A percentile compares a stretch with the other conserved stretches of the same genome.
Conservation (phyloP, 2,113 vertebrate species). For the Melanocharis versteri region DNA sequence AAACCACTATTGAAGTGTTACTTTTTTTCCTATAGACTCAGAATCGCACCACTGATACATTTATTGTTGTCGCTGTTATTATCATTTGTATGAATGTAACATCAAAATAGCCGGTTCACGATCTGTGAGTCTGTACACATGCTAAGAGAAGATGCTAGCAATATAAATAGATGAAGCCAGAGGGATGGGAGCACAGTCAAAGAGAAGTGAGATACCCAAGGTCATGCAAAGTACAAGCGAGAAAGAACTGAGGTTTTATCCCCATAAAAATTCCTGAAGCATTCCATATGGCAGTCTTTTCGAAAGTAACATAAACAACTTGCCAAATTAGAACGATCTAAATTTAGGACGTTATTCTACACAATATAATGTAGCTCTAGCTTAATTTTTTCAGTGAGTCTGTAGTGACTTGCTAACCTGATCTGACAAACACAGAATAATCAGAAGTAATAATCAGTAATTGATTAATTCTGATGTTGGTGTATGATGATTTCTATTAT, state of each 20-base stretch:
- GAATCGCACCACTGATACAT: neutral
- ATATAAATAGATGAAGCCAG: neutral
- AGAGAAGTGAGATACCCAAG: neutral
- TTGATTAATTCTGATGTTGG: conserved; percentile 22
- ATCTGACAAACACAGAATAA: conserved; percentile 35
- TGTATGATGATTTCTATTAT: neutral
- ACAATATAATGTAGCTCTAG: neutral
- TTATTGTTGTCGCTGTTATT: neutral
- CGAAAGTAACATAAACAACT: conserved; percentile 5
- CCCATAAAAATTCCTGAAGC: neutral
- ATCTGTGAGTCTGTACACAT: neutral
- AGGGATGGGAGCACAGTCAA: neutral
- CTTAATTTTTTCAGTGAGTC: neutral
- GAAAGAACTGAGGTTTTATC: neutral
- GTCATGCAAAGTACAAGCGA: neutral
- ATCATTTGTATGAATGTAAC: neutral
- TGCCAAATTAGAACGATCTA: neutral
- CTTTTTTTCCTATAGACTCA: neutral
- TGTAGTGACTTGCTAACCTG: neutral
- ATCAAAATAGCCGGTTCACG: neutral
- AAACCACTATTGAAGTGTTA: neutral
- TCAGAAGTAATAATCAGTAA: conserved; percentile 21
- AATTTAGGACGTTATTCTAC: neutral
- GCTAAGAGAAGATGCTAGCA: neutral
- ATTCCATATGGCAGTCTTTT: neutral